Evolutionary conservation across 2,113 vertebrate genomes (phyloP).

Genomic region (Petaurus breviceps): DNA sequence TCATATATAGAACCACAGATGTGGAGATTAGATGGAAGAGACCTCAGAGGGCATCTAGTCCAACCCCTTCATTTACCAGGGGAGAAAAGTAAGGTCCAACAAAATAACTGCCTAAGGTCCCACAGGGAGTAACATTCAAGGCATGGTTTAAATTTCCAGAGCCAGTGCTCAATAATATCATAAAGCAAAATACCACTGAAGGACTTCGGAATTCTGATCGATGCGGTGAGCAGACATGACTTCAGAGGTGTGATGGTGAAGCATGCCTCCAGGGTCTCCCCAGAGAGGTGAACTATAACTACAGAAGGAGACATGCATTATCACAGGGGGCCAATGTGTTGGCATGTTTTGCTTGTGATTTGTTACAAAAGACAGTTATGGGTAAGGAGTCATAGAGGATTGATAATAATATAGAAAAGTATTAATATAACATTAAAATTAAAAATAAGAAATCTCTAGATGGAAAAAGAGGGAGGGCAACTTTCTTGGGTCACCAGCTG

Average conservation of each 20-base stretch:
- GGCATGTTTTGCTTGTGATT: neutral
- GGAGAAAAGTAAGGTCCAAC: neutral
- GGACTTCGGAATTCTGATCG: neutral
- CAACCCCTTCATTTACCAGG: neutral
- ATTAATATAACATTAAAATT: neutral
- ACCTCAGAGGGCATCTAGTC: neutral
- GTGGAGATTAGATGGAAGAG: neutral
- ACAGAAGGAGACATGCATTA: neutral
- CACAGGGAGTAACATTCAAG: neutral
- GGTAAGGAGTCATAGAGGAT: neutral
- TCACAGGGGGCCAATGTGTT: neutral
- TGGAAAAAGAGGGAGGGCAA: neutral
- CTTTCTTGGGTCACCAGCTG: neutral
- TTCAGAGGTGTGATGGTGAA: neutral
- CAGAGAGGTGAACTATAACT: neutral
- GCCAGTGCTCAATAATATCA: neutral
- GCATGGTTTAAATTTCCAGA: neutral
- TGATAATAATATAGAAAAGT: neutral
- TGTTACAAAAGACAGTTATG: neutral
- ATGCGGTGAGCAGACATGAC: neutral
- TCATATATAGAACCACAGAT: neutral
- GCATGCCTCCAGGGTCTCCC: neutral
- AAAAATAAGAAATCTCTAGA: conserved; percentile 22
- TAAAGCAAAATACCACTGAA: neutral
- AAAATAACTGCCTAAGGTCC: neutral